Conservation (phyloP, 2,797 vertebrate genomes). For the Perdix hodgsoniae region DNA sequence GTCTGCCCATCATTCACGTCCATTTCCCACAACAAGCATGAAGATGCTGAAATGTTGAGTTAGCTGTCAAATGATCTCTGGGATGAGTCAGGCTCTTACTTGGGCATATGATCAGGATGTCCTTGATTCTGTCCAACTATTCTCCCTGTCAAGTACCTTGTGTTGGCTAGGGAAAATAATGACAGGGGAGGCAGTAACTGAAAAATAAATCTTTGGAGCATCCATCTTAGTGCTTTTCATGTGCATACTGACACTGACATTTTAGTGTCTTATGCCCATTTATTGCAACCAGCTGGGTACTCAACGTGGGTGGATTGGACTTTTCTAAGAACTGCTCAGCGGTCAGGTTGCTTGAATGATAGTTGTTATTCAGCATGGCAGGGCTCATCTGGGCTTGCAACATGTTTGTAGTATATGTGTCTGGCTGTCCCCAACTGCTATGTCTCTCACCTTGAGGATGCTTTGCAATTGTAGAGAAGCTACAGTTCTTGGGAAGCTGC, state of each 20-base stretch:
- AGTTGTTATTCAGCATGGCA: neutral
- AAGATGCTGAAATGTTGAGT: neutral
- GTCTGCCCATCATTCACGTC: accelerated
- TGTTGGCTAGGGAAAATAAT: neutral
- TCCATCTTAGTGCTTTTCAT: neutral
- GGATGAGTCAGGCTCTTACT: neutral
- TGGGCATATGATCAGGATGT: neutral
- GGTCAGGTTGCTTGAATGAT: neutral
- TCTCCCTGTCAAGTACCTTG: neutral
- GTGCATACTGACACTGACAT: neutral
- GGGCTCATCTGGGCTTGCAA: neutral
- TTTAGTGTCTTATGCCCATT: neutral
- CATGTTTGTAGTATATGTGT: neutral
- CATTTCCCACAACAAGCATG: neutral
- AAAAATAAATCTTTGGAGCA: neutral
- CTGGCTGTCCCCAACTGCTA: neutral
- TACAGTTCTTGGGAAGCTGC: neutral
- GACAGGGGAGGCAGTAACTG: neutral
- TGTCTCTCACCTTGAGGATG: neutral
- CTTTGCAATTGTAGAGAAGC: neutral
- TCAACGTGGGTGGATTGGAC: neutral
- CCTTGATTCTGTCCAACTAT: neutral
- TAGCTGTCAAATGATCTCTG: neutral
- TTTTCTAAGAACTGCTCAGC: neutral
- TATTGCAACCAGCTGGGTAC: neutral